Evolutionary conservation across 2,888 invertebrate species (phyloP).

Genomic region (Eupithecia centaureata): DNA sequence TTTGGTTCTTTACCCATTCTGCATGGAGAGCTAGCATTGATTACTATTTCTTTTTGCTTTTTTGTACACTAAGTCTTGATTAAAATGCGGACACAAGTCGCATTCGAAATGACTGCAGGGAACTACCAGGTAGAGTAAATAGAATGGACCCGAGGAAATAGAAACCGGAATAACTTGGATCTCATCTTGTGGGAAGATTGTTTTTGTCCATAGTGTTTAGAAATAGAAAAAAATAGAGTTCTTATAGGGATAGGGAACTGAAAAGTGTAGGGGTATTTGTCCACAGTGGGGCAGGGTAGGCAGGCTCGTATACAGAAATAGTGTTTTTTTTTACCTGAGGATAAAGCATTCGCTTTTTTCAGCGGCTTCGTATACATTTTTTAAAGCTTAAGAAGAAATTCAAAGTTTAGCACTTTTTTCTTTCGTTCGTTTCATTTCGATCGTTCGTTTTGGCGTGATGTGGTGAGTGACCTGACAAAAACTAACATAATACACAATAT

Average conservation of each 20-base stretch:
- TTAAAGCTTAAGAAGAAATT: too few species aligned
- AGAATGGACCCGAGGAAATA: background rate
- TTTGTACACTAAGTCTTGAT: slow-evolving; percentile 31
- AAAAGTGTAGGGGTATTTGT: background rate
- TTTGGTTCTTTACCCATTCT: background rate
- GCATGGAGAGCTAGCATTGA: slow-evolving; percentile 24
- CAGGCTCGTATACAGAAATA: too few species aligned
- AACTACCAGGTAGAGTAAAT: background rate
- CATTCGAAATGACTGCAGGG: slow-evolving; percentile 28
- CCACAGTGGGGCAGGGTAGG: too few species aligned
- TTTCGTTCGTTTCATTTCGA: too few species aligned
- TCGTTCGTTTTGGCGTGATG: too few species aligned
- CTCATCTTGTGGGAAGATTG: background rate
- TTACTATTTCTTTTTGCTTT: slow-evolving; percentile 29
- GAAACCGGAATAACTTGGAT: background rate
- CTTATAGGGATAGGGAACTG: background rate
- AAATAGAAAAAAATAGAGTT: background rate
- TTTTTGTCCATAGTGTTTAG: background rate
- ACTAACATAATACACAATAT: too few species aligned
- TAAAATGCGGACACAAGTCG: slow-evolving; percentile 35
- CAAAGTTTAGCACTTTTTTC: too few species aligned
- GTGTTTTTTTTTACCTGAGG: too few species aligned
- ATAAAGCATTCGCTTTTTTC: too few species aligned
- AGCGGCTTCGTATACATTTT: too few species aligned
- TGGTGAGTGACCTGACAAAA: too few species aligned